Evolutionary conservation across 2,888 invertebrate species (phyloP).

Genomic region (Saturnia japonica): DNA sequence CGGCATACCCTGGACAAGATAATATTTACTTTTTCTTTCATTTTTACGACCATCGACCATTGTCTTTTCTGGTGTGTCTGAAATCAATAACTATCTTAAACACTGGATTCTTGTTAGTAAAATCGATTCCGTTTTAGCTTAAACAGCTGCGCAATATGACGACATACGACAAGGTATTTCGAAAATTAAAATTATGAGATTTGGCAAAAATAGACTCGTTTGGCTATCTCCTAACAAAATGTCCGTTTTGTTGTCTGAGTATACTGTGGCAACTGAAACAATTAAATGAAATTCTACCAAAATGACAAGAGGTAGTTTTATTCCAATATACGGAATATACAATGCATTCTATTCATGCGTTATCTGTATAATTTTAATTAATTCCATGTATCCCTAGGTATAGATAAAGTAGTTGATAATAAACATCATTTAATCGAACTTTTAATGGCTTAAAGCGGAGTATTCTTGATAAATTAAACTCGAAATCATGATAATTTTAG

Average conservation of each 20-base stretch:
- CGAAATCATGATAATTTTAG: background rate
- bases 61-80: background rate
- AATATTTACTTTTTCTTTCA: background rate
- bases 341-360: background rate
- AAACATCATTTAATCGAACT: background rate
- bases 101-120: background rate
- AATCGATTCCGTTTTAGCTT: background rate
- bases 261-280: background rate
- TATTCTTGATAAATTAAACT: background rate
- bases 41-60: background rate
- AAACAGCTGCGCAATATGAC: conserved; percentile 56
- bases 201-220: background rate
- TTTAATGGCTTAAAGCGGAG: background rate
- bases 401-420: background rate
- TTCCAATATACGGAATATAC: background rate
- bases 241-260: background rate
- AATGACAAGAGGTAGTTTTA: background rate
- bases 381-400: background rate
- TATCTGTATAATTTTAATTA: background rate
- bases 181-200: conserved; percentile 42
- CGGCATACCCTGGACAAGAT: background rate
- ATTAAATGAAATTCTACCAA: background rate
- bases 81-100: background rate
- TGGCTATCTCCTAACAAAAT: background rate
- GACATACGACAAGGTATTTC: conserved; percentile 36